Evolutionary conservation across 1,140 invertebrate species (phyloP).

Genomic region (Drosophila sproati): DNA sequence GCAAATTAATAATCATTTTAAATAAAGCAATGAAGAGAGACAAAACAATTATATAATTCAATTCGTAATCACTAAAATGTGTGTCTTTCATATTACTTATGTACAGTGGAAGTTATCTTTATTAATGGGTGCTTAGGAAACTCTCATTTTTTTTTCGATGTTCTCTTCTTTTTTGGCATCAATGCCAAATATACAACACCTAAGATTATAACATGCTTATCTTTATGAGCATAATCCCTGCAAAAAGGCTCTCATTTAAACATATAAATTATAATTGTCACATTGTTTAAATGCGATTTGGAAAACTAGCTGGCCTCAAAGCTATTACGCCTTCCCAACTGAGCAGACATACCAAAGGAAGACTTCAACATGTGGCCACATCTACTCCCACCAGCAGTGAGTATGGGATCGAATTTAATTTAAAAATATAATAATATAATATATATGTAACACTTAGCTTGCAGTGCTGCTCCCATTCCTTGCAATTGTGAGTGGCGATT

Average conservation of each 20-base stretch:
- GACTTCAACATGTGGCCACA: conserved; percentile 10
- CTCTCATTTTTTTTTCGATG: background rate
- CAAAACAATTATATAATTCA: background rate
- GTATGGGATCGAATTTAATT: background rate
- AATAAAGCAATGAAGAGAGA: no score
- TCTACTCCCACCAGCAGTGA: background rate
- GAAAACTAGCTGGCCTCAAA: conserved; percentile 13
- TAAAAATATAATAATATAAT: no score
- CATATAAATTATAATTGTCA: conserved; percentile 23
- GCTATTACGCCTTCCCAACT: conserved; percentile 3
- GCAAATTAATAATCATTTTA: no score
- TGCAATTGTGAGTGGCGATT: conserved; percentile 11
- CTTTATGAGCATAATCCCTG: conserved; percentile 36
- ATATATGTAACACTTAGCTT: conserved; percentile 6
- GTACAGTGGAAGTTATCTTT: conserved; percentile 5
- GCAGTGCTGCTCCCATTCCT: conserved; percentile 7
- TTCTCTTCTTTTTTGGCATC: conserved; percentile 28
- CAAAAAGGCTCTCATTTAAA: background rate
- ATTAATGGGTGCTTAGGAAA: conserved; percentile 27
- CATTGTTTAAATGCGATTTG: conserved; percentile 26
- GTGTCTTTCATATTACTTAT: conserved; percentile 2
- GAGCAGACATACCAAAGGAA: conserved; percentile 15
- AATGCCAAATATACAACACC: conserved; percentile 44
- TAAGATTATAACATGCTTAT: conserved; percentile 11
- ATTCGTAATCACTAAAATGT: background rate